These are phyloP conservation scores for Sitta europaea DNA, from an alignment of 2,113 vertebrate species.

Conservation along the genomic window DNA sequence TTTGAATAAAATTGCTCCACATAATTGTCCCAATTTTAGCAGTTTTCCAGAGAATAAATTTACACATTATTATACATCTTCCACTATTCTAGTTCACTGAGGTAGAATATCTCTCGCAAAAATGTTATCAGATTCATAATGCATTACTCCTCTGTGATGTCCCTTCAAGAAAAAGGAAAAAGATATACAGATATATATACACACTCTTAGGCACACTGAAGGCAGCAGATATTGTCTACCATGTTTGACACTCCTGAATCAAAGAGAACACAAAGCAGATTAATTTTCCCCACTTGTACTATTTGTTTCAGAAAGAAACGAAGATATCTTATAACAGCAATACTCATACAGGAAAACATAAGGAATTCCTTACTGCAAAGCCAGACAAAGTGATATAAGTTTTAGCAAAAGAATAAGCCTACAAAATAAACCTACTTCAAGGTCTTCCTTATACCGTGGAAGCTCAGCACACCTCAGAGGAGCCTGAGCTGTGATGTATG, in stretches of 20 bases:
- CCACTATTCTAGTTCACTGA: background rate
- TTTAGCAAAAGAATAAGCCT: background rate
- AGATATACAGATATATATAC: no score
- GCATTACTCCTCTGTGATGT: background rate
- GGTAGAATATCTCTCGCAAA: background rate
- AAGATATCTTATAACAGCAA: background rate
- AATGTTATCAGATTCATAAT: background rate
- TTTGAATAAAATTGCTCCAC: background rate
- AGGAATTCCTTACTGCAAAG: background rate
- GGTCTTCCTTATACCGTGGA: background rate
- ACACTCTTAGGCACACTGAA: background rate
- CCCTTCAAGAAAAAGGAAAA: background rate
- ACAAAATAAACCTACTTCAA: fast-evolving
- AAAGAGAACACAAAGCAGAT: background rate
- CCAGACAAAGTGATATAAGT: background rate
- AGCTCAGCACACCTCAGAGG: background rate
- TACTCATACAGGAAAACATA: background rate
- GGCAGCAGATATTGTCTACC: background rate
- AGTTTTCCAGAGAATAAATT: background rate
- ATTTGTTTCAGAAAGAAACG: background rate
- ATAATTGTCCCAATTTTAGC: background rate
- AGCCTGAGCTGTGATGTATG: background rate
- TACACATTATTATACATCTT: background rate
- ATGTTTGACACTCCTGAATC: background rate
- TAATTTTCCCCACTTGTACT: background rate